These are phyloP conservation scores for Acipenser oxyrinchus DNA, from an alignment of 2,797 vertebrate species.

Conservation along the genomic window DNA sequence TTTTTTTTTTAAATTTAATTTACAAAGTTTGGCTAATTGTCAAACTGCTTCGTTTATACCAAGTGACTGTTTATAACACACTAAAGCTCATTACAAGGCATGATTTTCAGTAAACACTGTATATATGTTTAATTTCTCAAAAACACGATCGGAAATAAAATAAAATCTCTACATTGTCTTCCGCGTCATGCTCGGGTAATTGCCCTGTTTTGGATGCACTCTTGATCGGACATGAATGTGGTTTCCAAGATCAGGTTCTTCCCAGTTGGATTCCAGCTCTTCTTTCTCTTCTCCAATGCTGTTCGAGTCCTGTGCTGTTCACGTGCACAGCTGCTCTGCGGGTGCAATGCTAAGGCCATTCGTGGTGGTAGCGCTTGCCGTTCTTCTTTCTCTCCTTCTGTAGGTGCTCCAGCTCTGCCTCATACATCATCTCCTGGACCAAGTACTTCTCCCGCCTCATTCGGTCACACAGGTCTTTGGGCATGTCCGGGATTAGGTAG, in stretches of 20 bases:
- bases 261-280: too few relatives aligned
- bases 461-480: slow-evolving; percentile 88
- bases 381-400: slow-evolving; percentile 92
- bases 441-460: slow-evolving; percentile 96
- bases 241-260: too few relatives aligned
- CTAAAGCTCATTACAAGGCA: neutral
- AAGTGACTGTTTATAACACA: neutral
- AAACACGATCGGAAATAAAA: too few relatives aligned
- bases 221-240: too few relatives aligned
- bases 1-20: too few relatives aligned
- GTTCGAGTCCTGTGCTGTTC: neutral
- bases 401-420: slow-evolving; percentile 91
- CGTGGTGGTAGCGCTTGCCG: slow-evolving; percentile 89
- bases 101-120: neutral
- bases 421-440: slow-evolving; percentile 99
- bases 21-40: neutral
- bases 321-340: slow-evolving; percentile 1
- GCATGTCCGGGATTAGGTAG: slow-evolving; percentile 96
- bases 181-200: too few relatives aligned
- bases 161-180: too few relatives aligned
- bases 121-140: neutral
- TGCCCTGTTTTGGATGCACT: too few relatives aligned
- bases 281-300: neutral
- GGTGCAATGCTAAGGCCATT: slow-evolving; percentile 83
- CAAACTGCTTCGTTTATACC: neutral